Evolutionary conservation across 1,140 invertebrate genomes (phyloP).

Genomic region (Teleopsis dalmanni): DNA sequence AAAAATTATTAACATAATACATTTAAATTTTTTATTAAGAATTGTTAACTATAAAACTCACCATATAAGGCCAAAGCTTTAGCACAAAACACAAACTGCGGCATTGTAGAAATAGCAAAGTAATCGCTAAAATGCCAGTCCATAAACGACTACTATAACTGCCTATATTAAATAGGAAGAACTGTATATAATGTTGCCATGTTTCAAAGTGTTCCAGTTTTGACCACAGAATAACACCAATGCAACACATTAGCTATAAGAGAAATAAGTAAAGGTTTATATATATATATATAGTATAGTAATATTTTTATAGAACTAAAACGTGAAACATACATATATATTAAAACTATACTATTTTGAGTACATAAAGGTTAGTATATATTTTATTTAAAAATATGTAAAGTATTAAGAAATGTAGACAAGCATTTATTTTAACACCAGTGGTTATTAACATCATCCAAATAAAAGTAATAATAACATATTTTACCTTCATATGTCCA

Average conservation of each 20-base stretch:
- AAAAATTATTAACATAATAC: neutral
- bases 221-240: constrained; percentile 65
- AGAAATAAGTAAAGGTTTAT: neutral
- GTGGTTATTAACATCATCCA: no score
- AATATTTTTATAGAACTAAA: neutral
- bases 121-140: constrained; percentile 72
- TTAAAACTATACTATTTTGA: no score
- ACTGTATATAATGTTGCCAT: constrained; percentile 61
- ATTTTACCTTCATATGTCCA: no score
- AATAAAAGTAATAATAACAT: no score
- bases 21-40: neutral
- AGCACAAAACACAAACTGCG: constrained; percentile 73
- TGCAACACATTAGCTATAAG: constrained; percentile 49
- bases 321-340: no score
- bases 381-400: no score
- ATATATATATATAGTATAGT: neutral
- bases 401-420: no score
- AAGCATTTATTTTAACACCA: no score
- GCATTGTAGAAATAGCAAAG: constrained; percentile 72
- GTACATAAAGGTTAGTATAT: no score
- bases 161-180: constrained; percentile 62
- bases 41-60: constrained; percentile 8
- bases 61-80: constrained; percentile 55
- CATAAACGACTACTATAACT: constrained; percentile 73
- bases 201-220: constrained; percentile 45